A percentile compares a stretch with the other conserved stretches of the same genome.
Evolutionary conservation across 2,888 invertebrate species (phyloP).

Genomic region (Xestia sexstrigata): DNA sequence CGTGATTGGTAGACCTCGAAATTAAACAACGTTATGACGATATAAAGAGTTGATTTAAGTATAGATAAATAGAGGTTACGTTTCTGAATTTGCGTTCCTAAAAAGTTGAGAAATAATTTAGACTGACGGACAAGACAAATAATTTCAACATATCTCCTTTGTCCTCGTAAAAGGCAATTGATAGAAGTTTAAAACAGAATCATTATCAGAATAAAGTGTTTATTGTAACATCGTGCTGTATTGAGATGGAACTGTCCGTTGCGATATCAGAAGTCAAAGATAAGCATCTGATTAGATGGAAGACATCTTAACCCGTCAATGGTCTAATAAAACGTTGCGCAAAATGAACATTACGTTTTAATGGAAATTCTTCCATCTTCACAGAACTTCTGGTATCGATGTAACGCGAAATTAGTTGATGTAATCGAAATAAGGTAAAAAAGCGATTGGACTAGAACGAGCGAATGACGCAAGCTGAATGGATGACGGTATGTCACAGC

Average conservation of each 20-base stretch:
- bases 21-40: constrained; percentile 51
- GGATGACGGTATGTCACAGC: constrained; percentile 71
- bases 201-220: constrained; percentile 32
- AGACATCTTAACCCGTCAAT: constrained; percentile 68
- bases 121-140: constrained; percentile 39
- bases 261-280: constrained; percentile 58
- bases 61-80: constrained; percentile 42
- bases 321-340: constrained; percentile 76
- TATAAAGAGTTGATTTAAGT: constrained; percentile 49
- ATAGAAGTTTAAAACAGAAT: constrained; percentile 46
- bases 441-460: constrained; percentile 77
- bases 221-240: constrained; percentile 48
- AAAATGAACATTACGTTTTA: constrained; percentile 80
- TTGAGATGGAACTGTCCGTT: constrained; percentile 45
- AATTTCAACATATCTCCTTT: constrained; percentile 47
- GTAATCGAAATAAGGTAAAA: constrained; percentile 82
- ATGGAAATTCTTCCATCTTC: constrained; percentile 80
- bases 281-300: constrained; percentile 63
- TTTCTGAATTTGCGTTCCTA: constrained; percentile 27
- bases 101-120: constrained; percentile 47
- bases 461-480: constrained; percentile 76
- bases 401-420: constrained; percentile 83
- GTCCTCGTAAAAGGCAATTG: constrained; percentile 32
- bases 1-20: constrained; percentile 63
- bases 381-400: constrained; percentile 77